Percentiles rank a stretch among this genome's conserved stretches.
These are phyloP conservation scores for Enteromius viviparus DNA, from an alignment of 2,797 vertebrate species.

Conservation along the genomic window DNA sequence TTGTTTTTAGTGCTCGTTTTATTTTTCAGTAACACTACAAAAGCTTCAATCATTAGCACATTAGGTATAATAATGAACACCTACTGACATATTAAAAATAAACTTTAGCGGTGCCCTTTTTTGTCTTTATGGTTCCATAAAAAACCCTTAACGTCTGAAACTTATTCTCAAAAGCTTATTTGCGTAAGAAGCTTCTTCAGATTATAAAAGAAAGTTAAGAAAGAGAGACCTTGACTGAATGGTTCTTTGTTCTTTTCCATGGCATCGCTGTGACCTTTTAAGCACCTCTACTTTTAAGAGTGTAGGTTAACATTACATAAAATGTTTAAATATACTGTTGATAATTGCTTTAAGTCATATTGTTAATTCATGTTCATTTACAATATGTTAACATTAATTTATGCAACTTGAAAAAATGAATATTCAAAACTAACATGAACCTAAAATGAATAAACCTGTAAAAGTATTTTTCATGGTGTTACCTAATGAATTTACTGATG, in stretches of 20 bases:
- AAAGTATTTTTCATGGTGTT: slow-evolving; percentile 1
- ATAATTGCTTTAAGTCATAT: background rate
- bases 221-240: too few species aligned
- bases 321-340: background rate
- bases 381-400: background rate
- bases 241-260: too few species aligned
- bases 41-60: background rate
- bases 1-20: background rate
- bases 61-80: background rate
- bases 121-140: too few species aligned
- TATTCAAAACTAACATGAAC: background rate
- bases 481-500: background rate
- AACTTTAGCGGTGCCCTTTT: too few species aligned
- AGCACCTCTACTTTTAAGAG: too few species aligned
- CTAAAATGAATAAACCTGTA: background rate
- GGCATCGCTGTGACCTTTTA: too few species aligned
- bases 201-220: too few species aligned
- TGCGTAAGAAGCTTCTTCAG: too few species aligned
- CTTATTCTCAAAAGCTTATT: too few species aligned
- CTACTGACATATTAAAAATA: too few species aligned
- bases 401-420: background rate
- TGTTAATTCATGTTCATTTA: background rate
- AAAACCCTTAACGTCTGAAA: too few species aligned
- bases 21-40: background rate
- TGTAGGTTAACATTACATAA: slow-evolving; percentile 1